Evolutionary conservation across 2,113 vertebrate genomes (phyloP).

Genomic region (Ictidomys tridecemlineatus): DNA sequence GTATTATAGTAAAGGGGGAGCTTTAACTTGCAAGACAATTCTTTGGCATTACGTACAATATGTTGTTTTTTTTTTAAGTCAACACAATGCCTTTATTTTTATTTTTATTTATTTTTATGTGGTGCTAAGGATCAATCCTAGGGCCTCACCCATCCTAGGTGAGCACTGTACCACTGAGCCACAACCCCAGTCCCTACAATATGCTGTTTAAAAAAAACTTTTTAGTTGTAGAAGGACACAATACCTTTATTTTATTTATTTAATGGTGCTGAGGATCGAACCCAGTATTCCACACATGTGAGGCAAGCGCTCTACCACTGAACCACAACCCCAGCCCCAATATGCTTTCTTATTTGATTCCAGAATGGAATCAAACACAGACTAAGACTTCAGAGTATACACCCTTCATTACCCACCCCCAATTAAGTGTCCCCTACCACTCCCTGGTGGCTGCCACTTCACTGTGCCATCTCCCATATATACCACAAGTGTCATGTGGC

Average conservation of each 20-base stretch:
- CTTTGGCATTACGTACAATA: constrained; percentile 89
- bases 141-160: too few species aligned
- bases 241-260: too few species aligned
- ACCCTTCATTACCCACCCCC: constrained; percentile 72
- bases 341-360: constrained; percentile 72
- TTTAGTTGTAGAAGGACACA: too few species aligned
- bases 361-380: constrained; percentile 93
- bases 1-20: background rate
- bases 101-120: too few species aligned
- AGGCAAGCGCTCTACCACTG: too few species aligned
- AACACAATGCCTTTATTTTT: too few species aligned
- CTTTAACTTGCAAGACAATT: background rate
- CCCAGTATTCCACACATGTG: too few species aligned
- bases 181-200: constrained; percentile 87
- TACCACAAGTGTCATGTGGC: background rate
- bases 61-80: constrained; percentile 90
- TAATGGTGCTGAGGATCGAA: too few species aligned
- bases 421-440: background rate
- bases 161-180: too few species aligned
- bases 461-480: background rate
- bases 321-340: too few species aligned
- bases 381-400: constrained; percentile 89
- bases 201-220: constrained; percentile 84
- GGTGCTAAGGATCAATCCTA: too few species aligned
- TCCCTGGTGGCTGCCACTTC: background rate